Evolutionary conservation across 2,113 vertebrate species (phyloP).

Genomic region (Theropithecus gelada): DNA sequence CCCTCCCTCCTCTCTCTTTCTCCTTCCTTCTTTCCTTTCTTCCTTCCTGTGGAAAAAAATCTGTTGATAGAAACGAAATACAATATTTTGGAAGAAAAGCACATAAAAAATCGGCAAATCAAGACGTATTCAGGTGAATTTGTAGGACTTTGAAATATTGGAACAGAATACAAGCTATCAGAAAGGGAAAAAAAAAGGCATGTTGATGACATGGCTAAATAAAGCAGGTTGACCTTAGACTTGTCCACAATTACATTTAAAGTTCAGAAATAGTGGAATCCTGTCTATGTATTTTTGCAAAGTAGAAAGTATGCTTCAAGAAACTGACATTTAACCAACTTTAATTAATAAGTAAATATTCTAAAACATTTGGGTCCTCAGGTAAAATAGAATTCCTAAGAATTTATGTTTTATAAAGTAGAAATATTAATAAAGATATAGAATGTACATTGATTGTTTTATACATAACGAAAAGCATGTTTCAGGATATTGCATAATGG

Average conservation of each 20-base stretch:
- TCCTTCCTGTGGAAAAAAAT: background rate
- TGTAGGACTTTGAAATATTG: background rate
- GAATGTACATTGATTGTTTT: background rate
- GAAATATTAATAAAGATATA: background rate
- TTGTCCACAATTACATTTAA: background rate
- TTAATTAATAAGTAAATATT: background rate
- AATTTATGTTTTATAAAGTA: background rate
- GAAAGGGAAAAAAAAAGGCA: background rate
- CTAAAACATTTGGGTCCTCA: background rate
- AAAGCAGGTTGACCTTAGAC: background rate
- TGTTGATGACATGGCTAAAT: background rate
- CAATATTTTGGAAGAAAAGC: background rate
- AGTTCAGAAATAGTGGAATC: background rate
- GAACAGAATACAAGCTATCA: background rate
- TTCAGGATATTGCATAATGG: background rate
- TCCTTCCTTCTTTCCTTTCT: background rate
- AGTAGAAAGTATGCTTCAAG: background rate
- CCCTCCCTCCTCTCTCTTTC: no score
- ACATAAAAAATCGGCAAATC: background rate
- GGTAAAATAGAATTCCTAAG: background rate
- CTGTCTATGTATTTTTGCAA: background rate
- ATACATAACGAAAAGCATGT: background rate
- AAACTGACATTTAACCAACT: background rate
- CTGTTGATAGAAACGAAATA: background rate
- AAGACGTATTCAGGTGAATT: background rate